Evolutionary conservation across 2,113 vertebrate species (phyloP).

Genomic region (Phaethon lepturus): DNA sequence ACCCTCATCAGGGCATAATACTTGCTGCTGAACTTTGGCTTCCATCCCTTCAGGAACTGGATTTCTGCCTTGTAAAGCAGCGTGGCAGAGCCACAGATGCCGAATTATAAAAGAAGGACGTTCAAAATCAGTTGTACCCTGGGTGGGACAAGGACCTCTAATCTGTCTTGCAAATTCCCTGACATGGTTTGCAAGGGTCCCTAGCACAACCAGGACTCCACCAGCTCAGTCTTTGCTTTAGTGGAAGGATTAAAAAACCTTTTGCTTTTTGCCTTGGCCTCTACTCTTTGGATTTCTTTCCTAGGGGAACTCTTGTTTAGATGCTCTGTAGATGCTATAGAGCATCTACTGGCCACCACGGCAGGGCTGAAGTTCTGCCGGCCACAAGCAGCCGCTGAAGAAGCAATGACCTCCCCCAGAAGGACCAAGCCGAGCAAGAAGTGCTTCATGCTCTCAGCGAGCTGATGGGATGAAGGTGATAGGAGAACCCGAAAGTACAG

Average conservation of each 20-base stretch:
- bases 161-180: fast-evolving
- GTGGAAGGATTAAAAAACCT: neutral
- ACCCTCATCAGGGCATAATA: neutral
- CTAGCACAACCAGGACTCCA: neutral
- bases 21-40: neutral
- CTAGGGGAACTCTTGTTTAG: neutral
- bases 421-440: neutral
- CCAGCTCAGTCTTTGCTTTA: neutral
- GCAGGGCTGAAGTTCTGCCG: neutral
- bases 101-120: neutral
- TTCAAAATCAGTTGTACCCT: fast-evolving
- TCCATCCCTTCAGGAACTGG: neutral
- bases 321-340: neutral
- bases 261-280: neutral
- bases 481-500: neutral
- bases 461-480: neutral
- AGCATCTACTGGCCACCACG: neutral
- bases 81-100: neutral
- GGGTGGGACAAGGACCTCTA: neutral
- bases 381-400: neutral
- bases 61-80: neutral
- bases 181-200: neutral
- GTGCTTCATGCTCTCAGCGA: neutral
- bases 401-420: neutral
- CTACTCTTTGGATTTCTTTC: neutral